Evolutionary conservation across 2,888 invertebrate species (phyloP), one percentile per base, ranked within the genome.

Genomic region (Drosophila antonietae): DNA sequence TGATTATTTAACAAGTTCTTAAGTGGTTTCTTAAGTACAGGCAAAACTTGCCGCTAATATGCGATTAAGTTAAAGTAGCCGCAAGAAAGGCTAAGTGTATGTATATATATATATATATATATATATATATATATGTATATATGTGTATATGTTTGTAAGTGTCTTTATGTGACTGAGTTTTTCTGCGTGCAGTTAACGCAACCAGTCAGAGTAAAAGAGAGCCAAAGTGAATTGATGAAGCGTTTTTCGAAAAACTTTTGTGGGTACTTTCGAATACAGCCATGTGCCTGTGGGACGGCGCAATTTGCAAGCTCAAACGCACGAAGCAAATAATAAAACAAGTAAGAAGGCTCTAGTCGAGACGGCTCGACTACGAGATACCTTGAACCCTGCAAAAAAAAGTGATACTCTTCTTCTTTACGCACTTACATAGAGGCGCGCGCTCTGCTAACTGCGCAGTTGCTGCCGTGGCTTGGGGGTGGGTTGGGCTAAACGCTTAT

Each of bases 1-100:
- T 92, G 92, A 92, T 92, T 92, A 92, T 92, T 92, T 91, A 92
- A 92, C 91, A 91, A 91, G 90, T 91, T 92, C 91, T 91, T 92
- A 92, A 92, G 92, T 92, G 92, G 91, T 92, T 91, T 89, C 82
- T 81, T 91, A 89, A 90, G 91, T 89, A 90, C 73, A 90, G 83
- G 89, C 87, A 90, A 88, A 88, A 90, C 86, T 90, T 90, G 78
- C 90, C 88, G 76, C 90, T 90, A 90, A 81, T 81, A 88, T 90
- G 90, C 91, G 90, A 90, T 90, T 90, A 90, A 86, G 83, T 74
- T 83, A 83, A 83, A 90, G 85, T 80, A 82, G 75, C 75, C 68
- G 52, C 73, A 75, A 66, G 59, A 58, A 61, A 60, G 60, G 14
- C 62, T 37, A 18, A 20, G 35, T 56, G 47, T 37, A 55, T 51